phyloP scores from a whole-genome alignment of 2,888 invertebrate genomes.

The Leptinotarsa haldemani region DNA sequence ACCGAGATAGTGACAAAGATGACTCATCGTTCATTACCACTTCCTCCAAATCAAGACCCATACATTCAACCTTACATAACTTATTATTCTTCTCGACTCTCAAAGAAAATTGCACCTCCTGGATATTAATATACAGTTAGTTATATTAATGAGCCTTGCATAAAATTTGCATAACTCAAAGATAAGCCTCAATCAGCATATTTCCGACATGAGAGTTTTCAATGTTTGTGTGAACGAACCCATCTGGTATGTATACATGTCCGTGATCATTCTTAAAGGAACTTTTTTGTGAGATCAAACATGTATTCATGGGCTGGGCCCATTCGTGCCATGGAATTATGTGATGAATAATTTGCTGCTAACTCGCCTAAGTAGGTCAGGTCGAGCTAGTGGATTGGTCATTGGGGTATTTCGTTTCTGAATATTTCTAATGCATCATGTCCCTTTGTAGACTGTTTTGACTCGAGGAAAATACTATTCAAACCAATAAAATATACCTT shows the following conservation, averaged over 20 bases:
- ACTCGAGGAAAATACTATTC: neutral
- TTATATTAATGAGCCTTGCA: conserved; percentile 11
- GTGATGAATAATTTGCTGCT: neutral
- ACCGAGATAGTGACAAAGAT: neutral
- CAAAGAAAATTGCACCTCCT: conserved; percentile 11
- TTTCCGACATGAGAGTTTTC: neutral
- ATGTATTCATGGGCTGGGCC: neutral
- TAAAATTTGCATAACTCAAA: conserved; percentile 8
- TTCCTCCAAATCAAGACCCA: conserved; percentile 4
- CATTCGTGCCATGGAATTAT: neutral
- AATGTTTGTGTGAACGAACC: conserved; percentile 4
- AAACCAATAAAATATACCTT: no score
- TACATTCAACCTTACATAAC: conserved; percentile 4
- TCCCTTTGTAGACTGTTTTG: neutral
- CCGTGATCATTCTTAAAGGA: neutral
- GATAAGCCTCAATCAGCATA: conserved; percentile 1
- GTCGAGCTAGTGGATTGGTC: neutral
- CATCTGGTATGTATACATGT: neutral
- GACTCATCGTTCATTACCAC: conserved; percentile 9
- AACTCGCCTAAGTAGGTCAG: neutral
- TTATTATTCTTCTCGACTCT: conserved; percentile 4
- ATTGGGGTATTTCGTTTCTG: neutral
- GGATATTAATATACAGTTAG: conserved; percentile 17
- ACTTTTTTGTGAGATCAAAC: neutral
- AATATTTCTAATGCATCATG: neutral